Conservation (phyloP, 2,797 vertebrate species). For the Centroberyx gerrardi region DNA sequence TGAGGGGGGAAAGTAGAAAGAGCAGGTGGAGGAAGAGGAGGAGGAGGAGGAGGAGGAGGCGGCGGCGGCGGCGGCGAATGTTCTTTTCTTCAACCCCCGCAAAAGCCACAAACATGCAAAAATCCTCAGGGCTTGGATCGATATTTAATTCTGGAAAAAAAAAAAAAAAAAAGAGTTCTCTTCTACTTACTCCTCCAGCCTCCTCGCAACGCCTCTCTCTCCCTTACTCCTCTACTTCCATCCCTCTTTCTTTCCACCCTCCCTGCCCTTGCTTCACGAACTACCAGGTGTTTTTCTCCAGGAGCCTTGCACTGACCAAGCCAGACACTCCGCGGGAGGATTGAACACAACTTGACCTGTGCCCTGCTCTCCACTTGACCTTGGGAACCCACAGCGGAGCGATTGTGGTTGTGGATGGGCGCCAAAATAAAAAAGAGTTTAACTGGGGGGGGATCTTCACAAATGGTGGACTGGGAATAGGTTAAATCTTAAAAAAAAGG, state of each 20-base stretch:
- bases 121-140: constrained; percentile 82
- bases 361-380: constrained; percentile 55
- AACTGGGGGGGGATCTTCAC: background rate
- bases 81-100: constrained; percentile 40
- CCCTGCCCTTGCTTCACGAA: constrained; percentile 26
- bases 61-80: constrained; percentile 33
- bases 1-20: constrained; percentile 66
- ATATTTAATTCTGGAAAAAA: constrained; percentile 65
- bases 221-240: constrained; percentile 32
- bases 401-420: constrained; percentile 40
- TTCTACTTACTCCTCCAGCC: constrained; percentile 42
- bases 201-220: constrained; percentile 29
- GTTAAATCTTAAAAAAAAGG: constrained; percentile 57
- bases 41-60: constrained; percentile 24
- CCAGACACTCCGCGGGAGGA: constrained; percentile 60
- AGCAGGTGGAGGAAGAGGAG: background rate
- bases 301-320: constrained; percentile 67
- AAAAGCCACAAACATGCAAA: constrained; percentile 70
- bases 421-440: background rate
- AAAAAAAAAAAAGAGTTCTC: constrained; percentile 49
- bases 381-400: constrained; percentile 45
- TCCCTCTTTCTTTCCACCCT: constrained; percentile 30
- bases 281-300: constrained; percentile 25
- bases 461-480: constrained; percentile 1
- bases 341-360: constrained; percentile 32